Percentiles rank a stretch among this genome's conserved stretches.
Conservation (phyloP, 2,797 vertebrate genomes). For the Sebastes trivittatus region DNA sequence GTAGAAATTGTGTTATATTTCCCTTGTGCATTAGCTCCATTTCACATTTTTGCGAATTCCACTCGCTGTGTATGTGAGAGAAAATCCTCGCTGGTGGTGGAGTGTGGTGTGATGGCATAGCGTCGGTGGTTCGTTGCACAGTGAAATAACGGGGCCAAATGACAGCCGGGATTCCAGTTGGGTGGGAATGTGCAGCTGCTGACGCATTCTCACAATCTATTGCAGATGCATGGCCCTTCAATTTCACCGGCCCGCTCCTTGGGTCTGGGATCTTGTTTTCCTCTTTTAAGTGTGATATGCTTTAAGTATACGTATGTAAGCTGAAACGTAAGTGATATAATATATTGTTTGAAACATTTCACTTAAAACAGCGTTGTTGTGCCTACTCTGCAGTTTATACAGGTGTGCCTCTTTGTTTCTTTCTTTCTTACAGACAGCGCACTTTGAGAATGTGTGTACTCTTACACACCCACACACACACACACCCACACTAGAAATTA, state of each 20-base stretch:
- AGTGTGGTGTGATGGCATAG: conserved; percentile 60
- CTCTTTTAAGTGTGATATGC: neutral
- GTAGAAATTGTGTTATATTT: conserved; percentile 79
- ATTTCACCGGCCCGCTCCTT: conserved; percentile 1
- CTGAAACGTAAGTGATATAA: neutral
- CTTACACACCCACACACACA: neutral
- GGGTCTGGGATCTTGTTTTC: neutral
- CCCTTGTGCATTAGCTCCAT: conserved; percentile 77
- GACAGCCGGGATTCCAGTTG: conserved; percentile 49
- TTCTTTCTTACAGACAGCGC: neutral
- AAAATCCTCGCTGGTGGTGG: conserved; percentile 58
- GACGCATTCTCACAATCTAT: conserved; percentile 32
- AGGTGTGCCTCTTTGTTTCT: neutral
- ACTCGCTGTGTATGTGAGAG: conserved; percentile 51
- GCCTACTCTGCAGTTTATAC: neutral
- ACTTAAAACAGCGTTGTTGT: neutral
- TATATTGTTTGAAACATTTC: neutral
- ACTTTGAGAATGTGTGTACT: neutral
- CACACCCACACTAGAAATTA: neutral
- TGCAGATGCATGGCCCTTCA: conserved; percentile 7
- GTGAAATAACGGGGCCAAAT: conserved; percentile 66
- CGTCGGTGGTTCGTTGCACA: conserved; percentile 71
- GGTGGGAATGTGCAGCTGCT: conserved; percentile 41
- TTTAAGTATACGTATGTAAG: neutral
- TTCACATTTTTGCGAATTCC: conserved; percentile 71